Evolutionary conservation across 2,797 vertebrate genomes (phyloP).

Genomic region (Falco naumanni): DNA sequence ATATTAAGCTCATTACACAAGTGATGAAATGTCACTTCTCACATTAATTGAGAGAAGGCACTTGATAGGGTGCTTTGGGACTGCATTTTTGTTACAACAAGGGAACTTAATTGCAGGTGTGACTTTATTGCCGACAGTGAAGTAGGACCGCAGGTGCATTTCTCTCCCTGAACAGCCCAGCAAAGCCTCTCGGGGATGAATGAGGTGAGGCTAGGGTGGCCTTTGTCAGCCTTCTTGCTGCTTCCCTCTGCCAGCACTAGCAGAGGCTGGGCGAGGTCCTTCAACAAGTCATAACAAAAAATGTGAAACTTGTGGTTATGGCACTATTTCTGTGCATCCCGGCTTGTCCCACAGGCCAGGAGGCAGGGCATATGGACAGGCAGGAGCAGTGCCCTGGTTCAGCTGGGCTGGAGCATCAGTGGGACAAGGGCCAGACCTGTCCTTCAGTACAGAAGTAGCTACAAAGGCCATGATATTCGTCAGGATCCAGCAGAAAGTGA

Average conservation of each 20-base stretch:
- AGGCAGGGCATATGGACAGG: background rate
- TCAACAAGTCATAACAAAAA: background rate
- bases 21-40: background rate
- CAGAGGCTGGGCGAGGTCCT: background rate
- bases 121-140: background rate
- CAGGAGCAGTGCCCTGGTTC: background rate
- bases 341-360: accelerated
- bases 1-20: slow-evolving; percentile 1
- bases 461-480: background rate
- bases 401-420: background rate
- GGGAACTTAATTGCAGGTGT: background rate
- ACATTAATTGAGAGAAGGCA: background rate
- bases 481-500: background rate
- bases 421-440: background rate
- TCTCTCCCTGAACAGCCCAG: background rate
- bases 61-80: background rate
- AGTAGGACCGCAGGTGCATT: accelerated
- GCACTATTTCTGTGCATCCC: background rate
- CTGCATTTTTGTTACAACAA: background rate
- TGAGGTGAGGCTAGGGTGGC: accelerated
- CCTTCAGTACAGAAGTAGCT: background rate
- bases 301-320: background rate
- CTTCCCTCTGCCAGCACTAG: background rate
- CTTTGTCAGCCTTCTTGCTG: background rate
- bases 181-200: background rate